A percentile compares a stretch with the other conserved stretches of the same genome.
phyloP scores from a whole-genome alignment of 2,888 invertebrate genomes.

The Platynereis dumerilii region DNA sequence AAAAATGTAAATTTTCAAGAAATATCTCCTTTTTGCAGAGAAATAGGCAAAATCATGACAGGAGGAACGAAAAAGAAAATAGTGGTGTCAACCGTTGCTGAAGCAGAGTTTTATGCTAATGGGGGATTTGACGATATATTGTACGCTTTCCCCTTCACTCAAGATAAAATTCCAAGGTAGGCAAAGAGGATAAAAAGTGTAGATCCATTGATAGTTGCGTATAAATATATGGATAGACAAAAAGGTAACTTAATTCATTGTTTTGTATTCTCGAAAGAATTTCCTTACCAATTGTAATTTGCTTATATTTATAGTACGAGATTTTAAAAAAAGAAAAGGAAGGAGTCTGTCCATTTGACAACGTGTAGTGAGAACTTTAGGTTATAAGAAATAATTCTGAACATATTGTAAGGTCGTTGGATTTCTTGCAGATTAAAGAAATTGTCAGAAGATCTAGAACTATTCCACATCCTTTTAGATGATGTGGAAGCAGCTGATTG shows the following conservation, averaged over 20 bases:
- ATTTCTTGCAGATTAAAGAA: constrained; percentile 34
- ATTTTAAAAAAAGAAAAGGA: too few species aligned
- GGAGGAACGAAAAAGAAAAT: constrained; percentile 53
- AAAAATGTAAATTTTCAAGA: too few species aligned
- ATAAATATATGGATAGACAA: too few species aligned
- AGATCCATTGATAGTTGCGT: too few species aligned
- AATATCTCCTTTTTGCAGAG: constrained; percentile 47
- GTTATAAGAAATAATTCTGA: too few species aligned
- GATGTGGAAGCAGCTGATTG: constrained; percentile 40
- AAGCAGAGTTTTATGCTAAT: constrained; percentile 59
- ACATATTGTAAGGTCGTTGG: too few species aligned
- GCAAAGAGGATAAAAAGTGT: background rate
- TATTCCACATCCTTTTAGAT: constrained; percentile 57
- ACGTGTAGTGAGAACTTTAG: too few species aligned
- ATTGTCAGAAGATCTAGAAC: constrained; percentile 43
- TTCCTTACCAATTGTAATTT: too few species aligned
- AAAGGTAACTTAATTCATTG: too few species aligned
- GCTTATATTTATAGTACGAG: too few species aligned
- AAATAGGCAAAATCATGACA: constrained; percentile 55
- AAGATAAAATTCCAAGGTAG: constrained; percentile 49
- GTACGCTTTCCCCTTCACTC: constrained; percentile 52
- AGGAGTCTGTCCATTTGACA: too few species aligned
- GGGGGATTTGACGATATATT: constrained; percentile 63
- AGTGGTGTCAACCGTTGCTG: constrained; percentile 58
- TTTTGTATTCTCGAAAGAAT: too few species aligned